These are phyloP conservation scores for Chloropsis cyanopogon DNA, from an alignment of 2,113 vertebrate species.

Conservation along the genomic window DNA sequence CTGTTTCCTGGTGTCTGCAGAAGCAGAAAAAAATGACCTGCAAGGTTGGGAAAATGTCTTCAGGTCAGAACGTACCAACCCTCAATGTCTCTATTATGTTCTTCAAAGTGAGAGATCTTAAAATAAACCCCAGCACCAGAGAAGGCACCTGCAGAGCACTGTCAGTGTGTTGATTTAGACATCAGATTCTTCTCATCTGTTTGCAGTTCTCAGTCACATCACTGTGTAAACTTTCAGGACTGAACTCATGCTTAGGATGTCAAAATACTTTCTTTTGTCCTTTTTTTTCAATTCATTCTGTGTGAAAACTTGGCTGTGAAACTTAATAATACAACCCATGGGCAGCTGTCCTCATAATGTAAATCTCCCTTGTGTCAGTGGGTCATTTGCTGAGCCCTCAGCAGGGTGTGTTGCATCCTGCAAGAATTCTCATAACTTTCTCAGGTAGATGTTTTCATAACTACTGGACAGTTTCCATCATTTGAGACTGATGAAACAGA, in stretches of 20 bases:
- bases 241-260: not conserved
- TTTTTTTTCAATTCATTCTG: not conserved
- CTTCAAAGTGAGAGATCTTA: not conserved
- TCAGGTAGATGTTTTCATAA: not conserved
- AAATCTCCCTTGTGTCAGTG: not conserved
- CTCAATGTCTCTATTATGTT: not conserved
- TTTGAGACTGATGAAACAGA: not conserved
- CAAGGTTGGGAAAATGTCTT: not conserved
- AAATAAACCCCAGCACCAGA: not conserved
- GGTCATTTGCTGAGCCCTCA: not conserved
- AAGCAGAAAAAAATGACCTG: not conserved
- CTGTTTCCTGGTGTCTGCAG: not conserved
- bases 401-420: not conserved
- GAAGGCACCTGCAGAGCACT: not conserved
- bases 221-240: not conserved
- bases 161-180: not conserved
- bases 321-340: not conserved
- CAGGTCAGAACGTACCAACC: not conserved
- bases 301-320: not conserved
- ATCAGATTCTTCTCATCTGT: not conserved
- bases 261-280: not conserved
- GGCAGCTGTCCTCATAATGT: not conserved
- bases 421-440: not conserved
- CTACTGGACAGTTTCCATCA: not conserved
- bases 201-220: not conserved